Base-by-base conservation (phyloP, 2,888 invertebrate species). In the Lepidochrysops patricia region DNA sequence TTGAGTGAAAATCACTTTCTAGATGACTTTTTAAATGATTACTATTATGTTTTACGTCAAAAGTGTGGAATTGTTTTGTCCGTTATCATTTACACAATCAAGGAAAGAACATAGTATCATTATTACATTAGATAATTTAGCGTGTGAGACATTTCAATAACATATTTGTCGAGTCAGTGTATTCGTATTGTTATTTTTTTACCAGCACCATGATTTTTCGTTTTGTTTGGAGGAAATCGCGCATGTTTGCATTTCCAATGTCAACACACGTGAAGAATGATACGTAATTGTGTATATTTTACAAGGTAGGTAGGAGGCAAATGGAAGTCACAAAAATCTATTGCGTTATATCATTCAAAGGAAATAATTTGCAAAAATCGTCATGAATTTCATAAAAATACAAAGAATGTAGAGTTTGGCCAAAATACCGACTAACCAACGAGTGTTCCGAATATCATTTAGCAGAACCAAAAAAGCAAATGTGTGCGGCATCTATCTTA, bases 241-340 rank as follows among this genome's bases (percentile, higher is more conserved):
- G 54, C 19, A 19, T 54, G 54, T 54, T 54, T 54, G 54, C 29
- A 29, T 54, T 54, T 54, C 54, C 54, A 54, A 54, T 54, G 54
- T 54, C 54, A 54, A 54, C 54, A 29, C 26, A 52, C 27, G 52
- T 26, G 26, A 13, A 54, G 54, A 54, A 54, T 54, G 29, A 54
- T 54, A 54, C 54, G 54, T 54, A 54, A 54, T 54, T 29, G 54
- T 29, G 32, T 54, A 32, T 54, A 32, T 54, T 54, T 19, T 29
- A 15, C 13, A 29, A 43, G 1, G 9, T 19, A 32, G 9, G 19
- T 29, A 32, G 54, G 27, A 43, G 27, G 19, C 54, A 2, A 32
- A 32, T 15, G 15, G 5, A 54, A 54, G 54, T 29, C 32, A 29
- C 15, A 7, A 19, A 52, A 27, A 32, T 29, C 12, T 32, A 9